Base-by-base conservation (phyloP, 2,888 invertebrate species). In the Pardosa pseudoannulata region DNA sequence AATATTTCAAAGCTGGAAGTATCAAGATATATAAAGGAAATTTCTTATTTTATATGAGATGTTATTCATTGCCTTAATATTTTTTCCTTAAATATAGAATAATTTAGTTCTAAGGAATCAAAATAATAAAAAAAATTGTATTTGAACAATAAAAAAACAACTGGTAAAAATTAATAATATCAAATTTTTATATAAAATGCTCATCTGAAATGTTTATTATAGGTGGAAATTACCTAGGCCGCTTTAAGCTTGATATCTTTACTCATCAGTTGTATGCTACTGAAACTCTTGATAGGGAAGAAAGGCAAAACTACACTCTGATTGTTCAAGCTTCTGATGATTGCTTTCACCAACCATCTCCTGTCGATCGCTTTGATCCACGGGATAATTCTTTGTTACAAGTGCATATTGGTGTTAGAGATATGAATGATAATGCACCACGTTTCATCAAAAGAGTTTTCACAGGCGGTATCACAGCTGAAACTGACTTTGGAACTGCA, bases 401-500 rank as follows among this genome's bases (percentile, higher is more conserved):
- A 64, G 89, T 90, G 13, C 71, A 89, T 16, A 80, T 90, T 19
- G 85, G 88, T 1, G 95, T 98, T 0, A 92, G 93, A 64, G 98
- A 98, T 90, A 94, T 97, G 0, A 98, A 98, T 90, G 98, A 98
- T 90, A 98, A 98, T 91, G 93, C 96, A 0, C 98, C 98, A 0
- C 93, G 93, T 90, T 98, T 98, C 91, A 92, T 94, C 1, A 95
- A 94, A 87, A 89, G 90, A 89, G 94, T 97, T 87, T 97, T 98
- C 91, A 98, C 98, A 0, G 97, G 98, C 0, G 98, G 98, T 0
- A 96, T 98, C 0, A 97, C 98, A 16, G 97, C 98, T 0, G 96
- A 96, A 88, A 96, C 97, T 0, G 96, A 96, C 91, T 98, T 97
- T 91, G 98, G 97, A 0, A 94, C 95, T 0, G 94, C 95, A 90